Conservation (phyloP, 2,113 vertebrate species). For the Chelonoidis abingdonii region DNA sequence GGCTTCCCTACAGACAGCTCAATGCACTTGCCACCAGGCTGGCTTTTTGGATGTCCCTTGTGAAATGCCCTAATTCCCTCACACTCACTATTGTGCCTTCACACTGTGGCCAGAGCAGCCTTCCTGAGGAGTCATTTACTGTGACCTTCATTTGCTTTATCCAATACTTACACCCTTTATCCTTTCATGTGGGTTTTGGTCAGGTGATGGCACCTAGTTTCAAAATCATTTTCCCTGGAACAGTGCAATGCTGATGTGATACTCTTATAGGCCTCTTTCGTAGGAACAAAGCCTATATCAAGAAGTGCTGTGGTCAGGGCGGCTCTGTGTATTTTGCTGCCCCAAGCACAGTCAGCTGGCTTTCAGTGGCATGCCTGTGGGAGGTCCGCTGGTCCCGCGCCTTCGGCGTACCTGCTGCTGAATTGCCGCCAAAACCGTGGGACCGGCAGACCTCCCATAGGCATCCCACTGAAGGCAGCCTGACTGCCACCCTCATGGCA, state of each 20-base stretch:
- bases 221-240: not conserved
- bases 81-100: not conserved
- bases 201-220: not conserved
- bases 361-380: no score
- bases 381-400: no score
- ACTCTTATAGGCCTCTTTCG: not conserved
- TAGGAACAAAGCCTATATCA: not conserved
- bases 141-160: not conserved
- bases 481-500: no score
- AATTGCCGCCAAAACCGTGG: no score
- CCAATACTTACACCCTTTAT: not conserved
- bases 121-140: not conserved
- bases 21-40: no score
- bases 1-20: no score
- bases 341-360: no score
- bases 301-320: not conserved
- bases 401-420: no score
- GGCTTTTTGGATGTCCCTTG: no score
- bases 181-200: not conserved
- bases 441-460: no score
- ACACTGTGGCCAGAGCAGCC: not conserved
- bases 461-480: no score
- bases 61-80: not conserved
- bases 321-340: no score
- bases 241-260: not conserved